Conservation (phyloP, 2,797 vertebrate species). For the Ceryle rudis region DNA sequence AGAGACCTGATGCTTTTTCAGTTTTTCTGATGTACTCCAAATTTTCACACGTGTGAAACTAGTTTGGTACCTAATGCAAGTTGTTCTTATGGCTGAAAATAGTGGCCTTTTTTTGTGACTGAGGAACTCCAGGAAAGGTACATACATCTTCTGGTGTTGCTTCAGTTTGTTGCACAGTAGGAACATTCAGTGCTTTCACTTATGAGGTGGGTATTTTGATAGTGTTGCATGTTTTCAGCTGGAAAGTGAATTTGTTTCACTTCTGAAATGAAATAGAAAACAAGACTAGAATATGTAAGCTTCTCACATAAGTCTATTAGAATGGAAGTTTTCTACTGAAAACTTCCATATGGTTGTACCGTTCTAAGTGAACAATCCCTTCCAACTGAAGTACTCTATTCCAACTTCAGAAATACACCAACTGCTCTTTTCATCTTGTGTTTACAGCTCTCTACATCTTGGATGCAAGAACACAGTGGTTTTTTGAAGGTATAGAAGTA, state of each 20-base stretch:
- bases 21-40: not conserved
- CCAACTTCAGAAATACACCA: not conserved
- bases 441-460: not conserved
- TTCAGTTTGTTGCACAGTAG: not conserved
- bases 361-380: not conserved
- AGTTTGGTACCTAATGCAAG: not conserved
- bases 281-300: not conserved
- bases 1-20: not conserved
- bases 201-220: not conserved
- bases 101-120: not conserved
- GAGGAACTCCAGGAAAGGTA: not conserved
- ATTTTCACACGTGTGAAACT: not conserved
- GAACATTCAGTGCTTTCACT: not conserved
- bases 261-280: not conserved
- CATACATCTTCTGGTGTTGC: accelerated
- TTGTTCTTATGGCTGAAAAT: not conserved
- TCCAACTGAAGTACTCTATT: not conserved
- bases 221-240: not conserved
- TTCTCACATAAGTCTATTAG: not conserved
- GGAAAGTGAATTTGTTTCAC: not conserved
- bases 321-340: not conserved
- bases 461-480: not conserved
- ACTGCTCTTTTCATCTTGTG: not conserved
- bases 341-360: not conserved
- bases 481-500: not conserved